Conservation (phyloP, 2,797 vertebrate species). For the Tauraco hartlaubi region DNA sequence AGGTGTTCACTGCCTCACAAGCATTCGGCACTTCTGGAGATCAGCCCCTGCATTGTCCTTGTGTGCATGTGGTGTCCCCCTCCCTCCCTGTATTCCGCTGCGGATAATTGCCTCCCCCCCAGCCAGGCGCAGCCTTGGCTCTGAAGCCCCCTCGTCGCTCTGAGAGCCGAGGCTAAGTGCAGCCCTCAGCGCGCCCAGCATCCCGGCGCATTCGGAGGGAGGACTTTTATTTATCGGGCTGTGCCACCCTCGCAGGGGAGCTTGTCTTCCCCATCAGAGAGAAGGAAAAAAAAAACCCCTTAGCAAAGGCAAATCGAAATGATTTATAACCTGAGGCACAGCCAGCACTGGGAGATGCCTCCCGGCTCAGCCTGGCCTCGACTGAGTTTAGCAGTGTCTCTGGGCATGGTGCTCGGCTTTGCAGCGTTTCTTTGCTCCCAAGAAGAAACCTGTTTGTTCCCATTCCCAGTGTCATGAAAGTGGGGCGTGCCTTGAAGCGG, state of each 20-base stretch:
- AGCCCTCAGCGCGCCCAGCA: background rate
- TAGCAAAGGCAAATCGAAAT: background rate
- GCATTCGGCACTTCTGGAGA: background rate
- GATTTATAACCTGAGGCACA: slow-evolving; percentile 12
- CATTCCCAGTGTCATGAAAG: background rate
- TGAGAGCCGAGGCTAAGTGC: background rate
- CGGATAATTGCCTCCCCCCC: background rate
- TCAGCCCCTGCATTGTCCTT: background rate
- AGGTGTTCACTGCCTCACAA: background rate
- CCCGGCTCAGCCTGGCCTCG: background rate
- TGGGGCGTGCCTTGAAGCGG: background rate
- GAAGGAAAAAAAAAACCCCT: background rate
- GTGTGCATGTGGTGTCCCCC: background rate
- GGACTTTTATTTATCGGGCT: background rate
- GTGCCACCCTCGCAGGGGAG: background rate
- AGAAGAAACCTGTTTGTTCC: background rate
- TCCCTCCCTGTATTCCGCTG: background rate
- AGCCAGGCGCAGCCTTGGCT: slow-evolving; percentile 8
- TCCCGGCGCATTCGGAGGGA: background rate
- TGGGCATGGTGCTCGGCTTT: background rate
- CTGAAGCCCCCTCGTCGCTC: slow-evolving; percentile 25
- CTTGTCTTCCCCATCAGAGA: background rate
- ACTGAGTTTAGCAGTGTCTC: background rate
- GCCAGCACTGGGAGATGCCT: background rate
- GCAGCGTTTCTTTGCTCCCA: background rate